A percentile compares a stretch with the other conserved stretches of the same genome.
phyloP scores from a whole-genome alignment of 2,113 vertebrate genomes.

The Istiophorus platypterus region DNA sequence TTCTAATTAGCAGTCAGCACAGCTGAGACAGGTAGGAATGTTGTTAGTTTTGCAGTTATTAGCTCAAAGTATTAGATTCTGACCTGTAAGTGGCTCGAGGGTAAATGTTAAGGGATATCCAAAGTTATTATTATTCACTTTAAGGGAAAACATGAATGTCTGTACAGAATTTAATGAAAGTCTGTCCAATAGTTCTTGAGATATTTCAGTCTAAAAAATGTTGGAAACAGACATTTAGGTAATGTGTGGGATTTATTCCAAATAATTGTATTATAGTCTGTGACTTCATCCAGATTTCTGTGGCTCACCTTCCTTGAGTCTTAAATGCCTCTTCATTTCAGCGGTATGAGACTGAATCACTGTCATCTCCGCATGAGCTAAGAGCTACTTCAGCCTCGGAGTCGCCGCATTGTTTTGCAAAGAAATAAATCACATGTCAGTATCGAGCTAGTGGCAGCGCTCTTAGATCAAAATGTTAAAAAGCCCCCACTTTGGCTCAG shows the following conservation, averaged over 20 bases:
- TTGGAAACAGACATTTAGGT: not conserved
- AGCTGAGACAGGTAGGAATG: not conserved
- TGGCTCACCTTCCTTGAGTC: slow-evolving; percentile 43
- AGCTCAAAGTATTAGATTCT: not conserved
- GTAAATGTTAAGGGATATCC: not conserved
- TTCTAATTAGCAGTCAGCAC: not conserved
- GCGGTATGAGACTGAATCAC: slow-evolving; percentile 35
- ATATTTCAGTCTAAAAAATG: not conserved
- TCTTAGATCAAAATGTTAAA: slow-evolving; percentile 53
- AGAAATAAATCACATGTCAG: slow-evolving; percentile 46
- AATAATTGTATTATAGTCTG: too few relatives aligned
- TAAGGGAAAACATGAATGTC: not conserved
- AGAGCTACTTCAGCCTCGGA: slow-evolving; percentile 26
- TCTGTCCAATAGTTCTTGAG: not conserved
- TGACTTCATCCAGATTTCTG: slow-evolving; percentile 37
- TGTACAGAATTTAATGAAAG: not conserved
- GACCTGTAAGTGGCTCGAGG: not conserved
- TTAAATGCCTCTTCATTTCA: slow-evolving; percentile 34
- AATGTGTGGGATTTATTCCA: not conserved
- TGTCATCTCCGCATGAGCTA: slow-evolving; percentile 35
- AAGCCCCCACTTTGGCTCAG: slow-evolving; percentile 1
- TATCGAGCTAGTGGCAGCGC: slow-evolving; percentile 3
- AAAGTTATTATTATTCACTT: not conserved
- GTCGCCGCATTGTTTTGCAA: slow-evolving; percentile 33
- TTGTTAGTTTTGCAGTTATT: not conserved